Conservation (phyloP, 2,888 invertebrate genomes). For the Rhodophaea formosa region DNA sequence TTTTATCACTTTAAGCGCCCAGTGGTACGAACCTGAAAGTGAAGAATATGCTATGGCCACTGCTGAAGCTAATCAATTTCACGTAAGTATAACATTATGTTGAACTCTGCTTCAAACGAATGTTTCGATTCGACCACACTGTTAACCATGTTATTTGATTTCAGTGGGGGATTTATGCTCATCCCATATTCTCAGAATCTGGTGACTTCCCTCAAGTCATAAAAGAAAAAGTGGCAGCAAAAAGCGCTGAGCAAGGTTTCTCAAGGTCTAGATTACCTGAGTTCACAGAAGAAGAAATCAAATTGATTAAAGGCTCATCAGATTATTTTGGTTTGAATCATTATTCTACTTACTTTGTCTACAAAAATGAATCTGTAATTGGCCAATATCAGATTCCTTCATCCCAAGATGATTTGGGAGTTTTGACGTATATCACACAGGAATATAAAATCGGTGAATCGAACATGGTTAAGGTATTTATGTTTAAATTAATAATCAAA, state of each 20-base stretch:
- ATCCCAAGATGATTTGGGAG: conserved; percentile 34
- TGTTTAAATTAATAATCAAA: neutral
- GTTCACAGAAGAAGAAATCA: conserved; percentile 61
- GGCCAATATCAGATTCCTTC: conserved; percentile 32
- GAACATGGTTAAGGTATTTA: conserved; percentile 31
- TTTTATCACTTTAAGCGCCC: conserved; percentile 30
- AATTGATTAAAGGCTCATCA: conserved; percentile 45
- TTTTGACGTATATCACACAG: conserved; percentile 27
- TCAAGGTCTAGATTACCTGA: conserved; percentile 62
- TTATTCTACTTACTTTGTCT: conserved; percentile 71
- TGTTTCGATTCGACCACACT: neutral
- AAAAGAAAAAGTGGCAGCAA: conserved; percentile 74
- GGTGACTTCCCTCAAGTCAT: conserved; percentile 83
- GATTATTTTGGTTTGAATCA: conserved; percentile 81
- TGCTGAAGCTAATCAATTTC: conserved; percentile 55
- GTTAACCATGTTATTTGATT: conserved; percentile 31
- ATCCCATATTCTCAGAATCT: too few species aligned
- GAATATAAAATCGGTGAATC: conserved; percentile 35
- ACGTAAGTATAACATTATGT: conserved; percentile 53
- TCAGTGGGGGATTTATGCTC: conserved; percentile 76
- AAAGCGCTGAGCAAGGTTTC: conserved; percentile 74
- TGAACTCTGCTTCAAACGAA: conserved; percentile 53
- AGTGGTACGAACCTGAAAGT: conserved; percentile 50
- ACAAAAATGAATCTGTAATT: conserved; percentile 34
- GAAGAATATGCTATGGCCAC: conserved; percentile 37